phyloP scores from a whole-genome alignment of 2,797 vertebrate species.

The Paguma larvata region DNA sequence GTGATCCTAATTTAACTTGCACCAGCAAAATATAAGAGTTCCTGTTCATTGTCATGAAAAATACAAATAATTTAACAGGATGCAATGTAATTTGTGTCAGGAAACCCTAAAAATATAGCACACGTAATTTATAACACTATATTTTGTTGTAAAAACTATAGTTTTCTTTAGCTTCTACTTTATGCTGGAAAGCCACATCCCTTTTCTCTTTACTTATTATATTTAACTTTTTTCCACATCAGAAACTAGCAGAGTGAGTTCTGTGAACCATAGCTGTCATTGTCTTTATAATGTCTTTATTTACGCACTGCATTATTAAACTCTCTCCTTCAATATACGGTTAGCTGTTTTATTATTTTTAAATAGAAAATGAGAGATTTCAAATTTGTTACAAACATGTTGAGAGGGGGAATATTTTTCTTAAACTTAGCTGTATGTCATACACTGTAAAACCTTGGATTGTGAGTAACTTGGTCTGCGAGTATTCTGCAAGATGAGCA shows the following conservation, averaged over 20 bases:
- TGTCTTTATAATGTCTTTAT: conserved; percentile 6
- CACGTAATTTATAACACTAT: background rate
- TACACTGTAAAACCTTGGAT: too few relatives aligned
- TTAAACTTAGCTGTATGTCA: background rate
- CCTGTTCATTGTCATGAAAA: background rate
- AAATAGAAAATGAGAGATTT: background rate
- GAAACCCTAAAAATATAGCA: background rate
- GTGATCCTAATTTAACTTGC: background rate
- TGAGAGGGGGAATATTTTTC: background rate
- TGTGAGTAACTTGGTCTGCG: too few relatives aligned
- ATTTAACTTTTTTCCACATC: background rate
- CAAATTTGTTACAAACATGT: background rate
- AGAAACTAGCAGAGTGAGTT: background rate
- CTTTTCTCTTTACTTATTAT: background rate
- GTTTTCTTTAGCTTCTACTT: conserved; percentile 34
- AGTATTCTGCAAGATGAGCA: too few relatives aligned
- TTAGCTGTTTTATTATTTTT: background rate
- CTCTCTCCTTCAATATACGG: background rate
- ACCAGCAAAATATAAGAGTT: background rate
- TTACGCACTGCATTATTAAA: background rate
- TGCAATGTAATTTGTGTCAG: conserved; percentile 16
- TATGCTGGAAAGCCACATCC: background rate
- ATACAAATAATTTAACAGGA: background rate
- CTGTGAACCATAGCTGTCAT: background rate
- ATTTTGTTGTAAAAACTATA: background rate